These are phyloP conservation scores for Premnoplex brunnescens DNA, from an alignment of 2,797 vertebrate species.

Conservation along the genomic window DNA sequence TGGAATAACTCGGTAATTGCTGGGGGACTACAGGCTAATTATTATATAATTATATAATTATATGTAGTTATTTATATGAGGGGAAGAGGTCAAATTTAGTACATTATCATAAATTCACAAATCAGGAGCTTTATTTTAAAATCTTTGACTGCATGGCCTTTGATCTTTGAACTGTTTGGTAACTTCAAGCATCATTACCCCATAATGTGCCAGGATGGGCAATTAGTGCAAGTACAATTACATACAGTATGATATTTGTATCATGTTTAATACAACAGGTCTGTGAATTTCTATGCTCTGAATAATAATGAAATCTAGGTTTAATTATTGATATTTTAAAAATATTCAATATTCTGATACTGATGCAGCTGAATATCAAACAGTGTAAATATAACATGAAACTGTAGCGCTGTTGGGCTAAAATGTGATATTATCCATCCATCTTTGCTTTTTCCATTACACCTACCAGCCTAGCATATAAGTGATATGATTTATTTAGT, in stretches of 20 bases:
- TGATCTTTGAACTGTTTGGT: conserved; percentile 63
- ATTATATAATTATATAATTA: conserved; percentile 46
- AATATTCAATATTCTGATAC: not conserved
- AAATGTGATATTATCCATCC: not conserved
- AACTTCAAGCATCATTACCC: conserved; percentile 64
- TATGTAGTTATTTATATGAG: conserved; percentile 8
- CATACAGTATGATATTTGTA: not conserved
- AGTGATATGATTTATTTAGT: conserved; percentile 26
- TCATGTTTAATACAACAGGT: not conserved
- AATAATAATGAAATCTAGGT: conserved; percentile 22
- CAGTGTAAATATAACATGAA: not conserved
- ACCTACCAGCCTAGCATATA: not conserved
- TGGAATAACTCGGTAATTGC: conserved; percentile 6
- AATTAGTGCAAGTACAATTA: conserved; percentile 41
- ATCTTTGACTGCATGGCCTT: conserved; percentile 25
- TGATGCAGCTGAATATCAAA: conserved; percentile 8
- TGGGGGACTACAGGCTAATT: conserved; percentile 9
- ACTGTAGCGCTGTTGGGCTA: not conserved
- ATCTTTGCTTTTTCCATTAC: not conserved
- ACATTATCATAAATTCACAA: conserved; percentile 48
- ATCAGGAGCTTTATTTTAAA: conserved; percentile 52
- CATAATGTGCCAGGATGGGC: conserved; percentile 29
- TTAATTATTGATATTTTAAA: conserved; percentile 33
- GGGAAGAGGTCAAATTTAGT: conserved; percentile 41
- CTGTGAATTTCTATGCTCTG: not conserved